Evolutionary conservation across 1,140 invertebrate species (phyloP).

Genomic region (Temnothorax longispinosus): DNA sequence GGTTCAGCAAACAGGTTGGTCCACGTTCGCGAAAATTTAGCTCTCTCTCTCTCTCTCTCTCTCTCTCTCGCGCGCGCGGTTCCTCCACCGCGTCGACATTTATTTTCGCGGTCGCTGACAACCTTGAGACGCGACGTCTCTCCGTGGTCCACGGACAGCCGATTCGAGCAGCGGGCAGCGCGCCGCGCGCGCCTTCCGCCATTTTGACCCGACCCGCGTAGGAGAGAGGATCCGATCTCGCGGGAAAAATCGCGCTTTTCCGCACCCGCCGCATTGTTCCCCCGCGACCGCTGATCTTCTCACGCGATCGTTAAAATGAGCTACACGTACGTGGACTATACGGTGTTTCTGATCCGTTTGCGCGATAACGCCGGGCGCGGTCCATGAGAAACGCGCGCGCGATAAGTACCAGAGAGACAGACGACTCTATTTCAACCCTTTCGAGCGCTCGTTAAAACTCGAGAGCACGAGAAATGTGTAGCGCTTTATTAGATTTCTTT

Average conservation of each 20-base stretch:
- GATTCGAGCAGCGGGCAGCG: not conserved
- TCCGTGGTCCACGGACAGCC: slow-evolving; percentile 17
- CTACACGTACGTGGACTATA: not conserved
- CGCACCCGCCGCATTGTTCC: slow-evolving; percentile 14
- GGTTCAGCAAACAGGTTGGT: slow-evolving; percentile 79
- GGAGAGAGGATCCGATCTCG: not conserved
- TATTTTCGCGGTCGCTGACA: slow-evolving; percentile 35
- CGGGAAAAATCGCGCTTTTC: slow-evolving; percentile 17
- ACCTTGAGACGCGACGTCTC: not conserved
- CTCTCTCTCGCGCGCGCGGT: not conserved
- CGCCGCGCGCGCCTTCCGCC: slow-evolving; percentile 49
- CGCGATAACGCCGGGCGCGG: not conserved
- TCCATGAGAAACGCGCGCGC: not conserved
- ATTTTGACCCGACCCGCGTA: slow-evolving; percentile 51
- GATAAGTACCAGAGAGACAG: not conserved
- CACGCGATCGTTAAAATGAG: slow-evolving; percentile 30
- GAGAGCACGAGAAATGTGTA: not conserved
- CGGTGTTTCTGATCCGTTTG: not conserved
- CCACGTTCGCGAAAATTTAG: not conserved
- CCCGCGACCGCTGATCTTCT: slow-evolving; percentile 2
- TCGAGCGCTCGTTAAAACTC: not conserved
- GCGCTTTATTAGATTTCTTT: not conserved
- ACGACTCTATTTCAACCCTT: not conserved
- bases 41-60: too few relatives aligned
- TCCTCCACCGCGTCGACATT: not conserved